These are phyloP conservation scores for Alitta virens DNA, from an alignment of 2,888 invertebrate genomes.

Conservation along the genomic window DNA sequence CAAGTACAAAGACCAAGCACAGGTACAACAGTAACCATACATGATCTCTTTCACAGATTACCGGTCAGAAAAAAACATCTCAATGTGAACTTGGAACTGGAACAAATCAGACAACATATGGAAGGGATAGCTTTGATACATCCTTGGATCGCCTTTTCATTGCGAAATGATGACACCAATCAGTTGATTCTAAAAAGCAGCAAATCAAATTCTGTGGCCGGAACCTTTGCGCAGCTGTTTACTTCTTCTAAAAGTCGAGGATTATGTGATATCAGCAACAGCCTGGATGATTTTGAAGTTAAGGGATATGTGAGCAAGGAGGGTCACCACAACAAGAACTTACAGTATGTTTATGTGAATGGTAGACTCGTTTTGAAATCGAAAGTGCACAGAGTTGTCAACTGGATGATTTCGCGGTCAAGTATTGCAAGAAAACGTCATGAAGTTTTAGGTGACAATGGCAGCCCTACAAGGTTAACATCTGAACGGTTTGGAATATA, in stretches of 20 bases:
- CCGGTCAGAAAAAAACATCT: conserved; percentile 65
- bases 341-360: conserved; percentile 70
- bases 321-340: conserved; percentile 56
- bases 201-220: conserved; percentile 62
- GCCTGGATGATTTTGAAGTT: conserved; percentile 60
- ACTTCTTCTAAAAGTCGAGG: conserved; percentile 55
- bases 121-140: conserved; percentile 68
- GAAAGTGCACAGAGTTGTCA: conserved; percentile 60
- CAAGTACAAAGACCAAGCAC: conserved; percentile 62
- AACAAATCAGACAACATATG: conserved; percentile 64
- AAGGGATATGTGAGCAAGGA: conserved; percentile 64
- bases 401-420: conserved; percentile 51
- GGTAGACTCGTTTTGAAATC: conserved; percentile 62
- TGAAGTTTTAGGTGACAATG: not conserved
- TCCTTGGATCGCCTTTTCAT: conserved; percentile 65
- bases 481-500: conserved; percentile 57
- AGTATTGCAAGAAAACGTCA: conserved; percentile 31
- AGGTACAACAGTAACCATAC: conserved; percentile 73
- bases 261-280: conserved; percentile 55
- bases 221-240: conserved; percentile 61
- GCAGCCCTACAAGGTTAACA: conserved; percentile 32
- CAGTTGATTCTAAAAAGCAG: conserved; percentile 65
- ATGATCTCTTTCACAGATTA: conserved; percentile 66
- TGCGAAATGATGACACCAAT: conserved; percentile 67
- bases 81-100: conserved; percentile 62